These are phyloP conservation scores for Diabrotica balteata DNA, from an alignment of 2,888 invertebrate genomes.

Conservation along the genomic window DNA sequence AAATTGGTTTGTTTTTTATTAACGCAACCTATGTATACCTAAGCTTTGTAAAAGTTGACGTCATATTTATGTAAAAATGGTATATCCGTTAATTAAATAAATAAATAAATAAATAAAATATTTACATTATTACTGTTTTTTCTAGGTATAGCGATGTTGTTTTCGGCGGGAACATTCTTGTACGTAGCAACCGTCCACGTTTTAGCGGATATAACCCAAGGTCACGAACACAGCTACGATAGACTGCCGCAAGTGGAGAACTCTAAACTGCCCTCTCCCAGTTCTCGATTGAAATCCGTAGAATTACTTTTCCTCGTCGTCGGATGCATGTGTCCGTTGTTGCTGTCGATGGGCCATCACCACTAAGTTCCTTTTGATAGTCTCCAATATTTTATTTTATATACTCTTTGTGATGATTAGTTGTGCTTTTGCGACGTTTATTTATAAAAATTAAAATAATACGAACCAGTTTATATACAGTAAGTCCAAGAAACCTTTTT, in stretches of 20 bases:
- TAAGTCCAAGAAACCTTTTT: too few species aligned
- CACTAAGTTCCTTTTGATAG: constrained; percentile 61
- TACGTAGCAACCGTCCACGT: constrained; percentile 99
- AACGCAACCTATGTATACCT: too few species aligned
- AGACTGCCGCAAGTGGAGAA: constrained; percentile 23
- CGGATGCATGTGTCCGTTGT: constrained; percentile 86
- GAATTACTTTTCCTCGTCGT: constrained; percentile 85
- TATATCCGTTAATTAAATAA: too few species aligned
- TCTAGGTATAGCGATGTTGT: constrained; percentile 91
- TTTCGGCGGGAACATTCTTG: constrained; percentile 98
- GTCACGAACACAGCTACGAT: constrained; percentile 39
- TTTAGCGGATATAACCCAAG: constrained; percentile 87
- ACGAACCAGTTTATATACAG: too few species aligned
- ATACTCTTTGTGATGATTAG: not conserved
- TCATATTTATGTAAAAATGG: too few species aligned
- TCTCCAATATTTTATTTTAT: constrained; percentile 1
- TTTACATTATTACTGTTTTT: constrained; percentile 24
- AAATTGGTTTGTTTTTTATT: too few species aligned
- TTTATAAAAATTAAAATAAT: too few species aligned
- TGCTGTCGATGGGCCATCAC: constrained; percentile 91
- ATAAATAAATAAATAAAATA: too few species aligned
- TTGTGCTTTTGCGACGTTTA: too few species aligned
- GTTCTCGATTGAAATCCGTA: constrained; percentile 66
- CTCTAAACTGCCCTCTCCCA: constrained; percentile 13
- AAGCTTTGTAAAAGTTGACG: too few species aligned